Evolutionary conservation across 2,888 invertebrate genomes (phyloP).

Genomic region (Cloeon dipterum): DNA sequence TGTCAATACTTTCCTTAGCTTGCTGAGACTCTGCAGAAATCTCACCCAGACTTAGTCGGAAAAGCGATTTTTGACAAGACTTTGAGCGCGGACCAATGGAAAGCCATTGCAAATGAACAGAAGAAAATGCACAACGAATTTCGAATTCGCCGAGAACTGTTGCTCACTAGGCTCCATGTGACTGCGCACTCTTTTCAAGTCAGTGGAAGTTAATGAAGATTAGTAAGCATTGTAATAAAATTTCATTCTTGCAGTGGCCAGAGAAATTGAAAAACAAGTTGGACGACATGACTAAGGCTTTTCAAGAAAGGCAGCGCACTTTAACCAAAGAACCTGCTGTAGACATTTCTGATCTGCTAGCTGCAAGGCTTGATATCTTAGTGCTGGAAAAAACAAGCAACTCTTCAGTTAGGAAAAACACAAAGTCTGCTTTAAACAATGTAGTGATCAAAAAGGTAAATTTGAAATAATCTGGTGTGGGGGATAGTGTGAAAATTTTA

Average conservation of each 20-base stretch:
- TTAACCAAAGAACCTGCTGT: conserved; percentile 36
- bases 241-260: conserved; percentile 63
- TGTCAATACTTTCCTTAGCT: too few relatives aligned
- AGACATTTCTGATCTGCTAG: conserved; percentile 51
- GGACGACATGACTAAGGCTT: conserved; percentile 37
- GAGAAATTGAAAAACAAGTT: conserved; percentile 51
- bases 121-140: conserved; percentile 62
- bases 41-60: conserved; percentile 34
- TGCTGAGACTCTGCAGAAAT: conserved; percentile 14
- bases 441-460: conserved; percentile 64
- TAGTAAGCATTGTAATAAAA: too few relatives aligned
- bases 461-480: conserved; percentile 3
- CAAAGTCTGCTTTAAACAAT: conserved; percentile 61
- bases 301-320: conserved; percentile 24
- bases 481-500: too few relatives aligned
- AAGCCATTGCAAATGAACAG: conserved; percentile 39
- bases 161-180: conserved; percentile 79
- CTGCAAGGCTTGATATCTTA: conserved; percentile 62
- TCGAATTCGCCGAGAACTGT: conserved; percentile 55
- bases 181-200: conserved; percentile 93
- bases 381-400: conserved; percentile 84
- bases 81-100: conserved; percentile 65
- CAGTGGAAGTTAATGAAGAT: too few relatives aligned
- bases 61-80: conserved; percentile 50
- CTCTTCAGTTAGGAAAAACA: conserved; percentile 63